These are phyloP conservation scores for Brachymystax lenok DNA, from an alignment of 2,797 vertebrate genomes.

Conservation along the genomic window DNA sequence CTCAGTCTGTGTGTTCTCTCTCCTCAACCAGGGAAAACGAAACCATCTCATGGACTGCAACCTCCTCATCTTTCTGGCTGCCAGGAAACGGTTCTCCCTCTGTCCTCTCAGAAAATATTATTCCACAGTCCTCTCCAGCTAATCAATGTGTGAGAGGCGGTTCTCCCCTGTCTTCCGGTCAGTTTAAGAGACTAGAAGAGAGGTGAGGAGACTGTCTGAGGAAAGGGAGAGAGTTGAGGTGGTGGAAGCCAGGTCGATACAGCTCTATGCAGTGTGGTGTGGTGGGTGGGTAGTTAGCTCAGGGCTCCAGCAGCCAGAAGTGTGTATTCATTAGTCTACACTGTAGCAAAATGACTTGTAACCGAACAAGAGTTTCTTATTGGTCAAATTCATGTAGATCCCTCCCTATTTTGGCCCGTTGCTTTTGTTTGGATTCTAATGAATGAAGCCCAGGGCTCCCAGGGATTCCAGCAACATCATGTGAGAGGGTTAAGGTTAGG, in stretches of 20 bases:
- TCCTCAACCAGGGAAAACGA: conserved; percentile 54
- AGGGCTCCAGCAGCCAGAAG: neutral
- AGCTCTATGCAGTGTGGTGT: neutral
- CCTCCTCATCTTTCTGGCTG: conserved; percentile 57
- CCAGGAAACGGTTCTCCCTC: conserved; percentile 24
- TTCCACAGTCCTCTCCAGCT: neutral
- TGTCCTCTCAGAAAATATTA: conserved; percentile 19
- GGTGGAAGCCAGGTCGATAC: neutral
- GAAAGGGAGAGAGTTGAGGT: neutral
- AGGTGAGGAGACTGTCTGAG: neutral
- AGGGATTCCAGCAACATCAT: too few relatives aligned
- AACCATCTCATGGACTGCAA: conserved; percentile 47
- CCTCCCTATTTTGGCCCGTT: neutral
- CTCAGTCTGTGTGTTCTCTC: conserved; percentile 56
- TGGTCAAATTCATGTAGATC: neutral
- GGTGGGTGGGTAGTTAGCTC: neutral
- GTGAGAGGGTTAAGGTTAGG: too few relatives aligned
- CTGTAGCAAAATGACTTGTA: conserved; percentile 3
- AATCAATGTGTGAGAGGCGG: neutral
- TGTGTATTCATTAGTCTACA: neutral
- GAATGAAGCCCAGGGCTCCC: too few relatives aligned
- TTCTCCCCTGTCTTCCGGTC: neutral
- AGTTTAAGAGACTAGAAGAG: conserved; percentile 6
- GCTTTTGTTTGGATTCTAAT: too few relatives aligned
- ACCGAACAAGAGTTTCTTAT: neutral